Percentiles rank a stretch among this genome's conserved stretches.
Conservation (phyloP, 2,888 invertebrate genomes). For the Drosophila nigricruria region DNA sequence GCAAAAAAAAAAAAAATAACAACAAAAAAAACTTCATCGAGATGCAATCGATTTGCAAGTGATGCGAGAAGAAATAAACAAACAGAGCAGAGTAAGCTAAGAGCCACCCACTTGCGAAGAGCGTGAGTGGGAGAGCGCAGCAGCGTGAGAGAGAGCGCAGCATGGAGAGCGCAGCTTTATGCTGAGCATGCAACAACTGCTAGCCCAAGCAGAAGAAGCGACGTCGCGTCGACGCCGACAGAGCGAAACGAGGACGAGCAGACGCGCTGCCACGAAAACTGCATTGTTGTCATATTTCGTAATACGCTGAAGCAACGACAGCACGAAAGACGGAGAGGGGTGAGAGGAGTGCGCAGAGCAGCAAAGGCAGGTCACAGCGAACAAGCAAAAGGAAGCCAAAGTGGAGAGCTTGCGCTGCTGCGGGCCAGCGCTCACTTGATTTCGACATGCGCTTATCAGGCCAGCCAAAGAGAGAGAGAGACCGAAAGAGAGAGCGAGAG, state of each 20-base stretch:
- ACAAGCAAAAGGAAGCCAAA: slow-evolving; percentile 60
- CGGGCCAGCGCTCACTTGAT: slow-evolving; percentile 41
- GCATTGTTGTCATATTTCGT: slow-evolving; percentile 84
- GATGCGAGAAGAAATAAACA: slow-evolving; percentile 69
- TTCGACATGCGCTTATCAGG: slow-evolving; percentile 64
- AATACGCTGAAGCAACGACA: slow-evolving; percentile 80
- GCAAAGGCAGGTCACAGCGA: slow-evolving; percentile 53
- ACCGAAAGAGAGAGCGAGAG: slow-evolving; percentile 20
- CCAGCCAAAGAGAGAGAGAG: slow-evolving; percentile 26
- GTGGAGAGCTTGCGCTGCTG: slow-evolving; percentile 46
- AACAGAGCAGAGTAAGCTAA: slow-evolving; percentile 48
- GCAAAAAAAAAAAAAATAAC: slow-evolving; percentile 36
- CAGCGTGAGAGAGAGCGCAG: slow-evolving; percentile 22
- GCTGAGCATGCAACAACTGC: slow-evolving; percentile 57
- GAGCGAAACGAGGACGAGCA: slow-evolving; percentile 82
- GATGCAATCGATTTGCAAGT: slow-evolving; percentile 77
- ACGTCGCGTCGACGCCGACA: slow-evolving; percentile 48
- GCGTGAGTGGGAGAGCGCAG: slow-evolving; percentile 8
- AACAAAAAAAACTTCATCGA: slow-evolving; percentile 54
- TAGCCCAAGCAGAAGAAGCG: slow-evolving; percentile 31
- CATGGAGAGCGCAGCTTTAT: slow-evolving; percentile 40
- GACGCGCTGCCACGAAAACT: slow-evolving; percentile 64
- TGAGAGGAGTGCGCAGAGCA: neutral
- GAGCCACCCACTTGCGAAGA: slow-evolving; percentile 51
- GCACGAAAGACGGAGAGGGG: slow-evolving; percentile 25